Conservation (phyloP, 2,888 invertebrate genomes). For the Eilema depressum region DNA sequence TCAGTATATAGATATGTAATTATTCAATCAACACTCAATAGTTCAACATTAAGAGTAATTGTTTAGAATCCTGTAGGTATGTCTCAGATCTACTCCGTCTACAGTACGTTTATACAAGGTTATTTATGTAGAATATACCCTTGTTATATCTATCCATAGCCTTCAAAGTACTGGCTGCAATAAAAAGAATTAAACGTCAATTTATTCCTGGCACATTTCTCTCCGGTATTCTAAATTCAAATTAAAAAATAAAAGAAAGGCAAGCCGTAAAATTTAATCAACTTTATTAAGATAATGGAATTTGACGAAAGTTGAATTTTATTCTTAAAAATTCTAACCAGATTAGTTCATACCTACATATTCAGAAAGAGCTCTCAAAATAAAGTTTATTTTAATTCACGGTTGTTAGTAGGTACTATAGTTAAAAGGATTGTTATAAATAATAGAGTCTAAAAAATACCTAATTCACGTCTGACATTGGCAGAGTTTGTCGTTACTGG, state of each 20-base stretch:
- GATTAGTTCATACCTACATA: background rate
- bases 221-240: background rate
- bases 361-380: background rate
- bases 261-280: background rate
- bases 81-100: no score
- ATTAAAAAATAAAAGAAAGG: background rate
- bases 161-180: background rate
- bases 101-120: no score
- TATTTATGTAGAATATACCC: no score
- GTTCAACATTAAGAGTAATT: background rate
- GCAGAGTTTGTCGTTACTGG: no score
- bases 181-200: background rate
- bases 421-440: no score
- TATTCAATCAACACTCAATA: background rate
- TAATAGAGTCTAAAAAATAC: no score
- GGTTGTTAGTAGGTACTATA: no score
- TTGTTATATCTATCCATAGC: no score
- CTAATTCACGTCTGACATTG: no score
- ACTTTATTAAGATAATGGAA: background rate
- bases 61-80: background rate
- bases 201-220: background rate
- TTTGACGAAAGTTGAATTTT: background rate
- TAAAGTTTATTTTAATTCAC: background rate
- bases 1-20: no score
- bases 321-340: background rate